Evolutionary conservation across 2,888 invertebrate species (phyloP).

Genomic region (Hirtodrosophila histrioides): DNA sequence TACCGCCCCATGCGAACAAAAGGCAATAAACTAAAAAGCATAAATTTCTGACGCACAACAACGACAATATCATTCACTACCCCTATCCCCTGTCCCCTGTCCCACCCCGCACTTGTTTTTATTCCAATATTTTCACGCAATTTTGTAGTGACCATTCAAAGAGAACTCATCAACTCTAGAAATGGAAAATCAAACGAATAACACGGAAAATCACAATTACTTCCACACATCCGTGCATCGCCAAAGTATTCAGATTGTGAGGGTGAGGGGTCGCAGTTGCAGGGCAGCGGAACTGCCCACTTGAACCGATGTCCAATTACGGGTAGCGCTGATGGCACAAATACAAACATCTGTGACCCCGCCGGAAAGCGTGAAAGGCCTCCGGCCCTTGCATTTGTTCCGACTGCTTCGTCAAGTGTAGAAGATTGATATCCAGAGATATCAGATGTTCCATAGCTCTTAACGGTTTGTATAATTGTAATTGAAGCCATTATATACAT

Average conservation of each 20-base stretch:
- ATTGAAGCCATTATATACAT: constrained; percentile 10
- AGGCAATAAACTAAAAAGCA: constrained; percentile 76
- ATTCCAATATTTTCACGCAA: constrained; percentile 48
- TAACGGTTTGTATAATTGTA: constrained; percentile 13
- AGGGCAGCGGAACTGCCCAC: constrained; percentile 47
- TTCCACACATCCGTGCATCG: constrained; percentile 14
- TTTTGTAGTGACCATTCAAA: constrained; percentile 30
- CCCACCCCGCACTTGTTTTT: constrained; percentile 6
- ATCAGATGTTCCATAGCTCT: constrained; percentile 26
- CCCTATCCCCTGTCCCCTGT: constrained; percentile 6
- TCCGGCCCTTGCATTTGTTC: constrained; percentile 49
- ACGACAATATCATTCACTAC: constrained; percentile 58
- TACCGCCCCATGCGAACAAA: constrained; percentile 6
- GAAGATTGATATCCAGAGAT: constrained; percentile 61
- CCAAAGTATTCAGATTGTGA: constrained; percentile 14
- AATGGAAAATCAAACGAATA: constrained; percentile 69
- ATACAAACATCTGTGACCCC: constrained; percentile 77
- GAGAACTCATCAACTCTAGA: constrained; percentile 27
- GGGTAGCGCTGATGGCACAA: constrained; percentile 64
- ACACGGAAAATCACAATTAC: constrained; percentile 73
- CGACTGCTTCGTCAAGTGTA: constrained; percentile 44
- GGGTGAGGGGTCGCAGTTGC: constrained; percentile 17
- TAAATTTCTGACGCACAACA: constrained; percentile 63
- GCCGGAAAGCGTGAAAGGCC: constrained; percentile 61
- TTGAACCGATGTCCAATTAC: constrained; percentile 70